These are phyloP conservation scores for Brenthis daphne DNA, from an alignment of 2,888 invertebrate species.

Conservation along the genomic window DNA sequence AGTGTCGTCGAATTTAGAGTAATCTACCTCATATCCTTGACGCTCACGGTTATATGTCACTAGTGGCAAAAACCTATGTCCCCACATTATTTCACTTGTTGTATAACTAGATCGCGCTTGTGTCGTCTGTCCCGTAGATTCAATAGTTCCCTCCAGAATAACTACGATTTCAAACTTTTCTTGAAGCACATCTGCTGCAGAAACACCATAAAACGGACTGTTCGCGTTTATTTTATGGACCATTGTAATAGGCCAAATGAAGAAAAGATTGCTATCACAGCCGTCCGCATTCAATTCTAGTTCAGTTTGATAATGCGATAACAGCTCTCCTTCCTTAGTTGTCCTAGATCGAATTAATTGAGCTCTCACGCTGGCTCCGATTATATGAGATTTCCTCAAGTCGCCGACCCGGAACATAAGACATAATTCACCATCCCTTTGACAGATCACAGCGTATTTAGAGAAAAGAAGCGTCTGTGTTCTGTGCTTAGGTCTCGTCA, in stretches of 20 bases:
- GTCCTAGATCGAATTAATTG: constrained; percentile 91
- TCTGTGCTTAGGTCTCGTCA: constrained; percentile 94
- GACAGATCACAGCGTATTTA: constrained; percentile 91
- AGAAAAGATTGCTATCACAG: constrained; percentile 91
- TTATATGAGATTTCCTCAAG: constrained; percentile 94
- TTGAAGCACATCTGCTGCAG: constrained; percentile 90
- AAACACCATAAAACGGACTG: constrained; percentile 93
- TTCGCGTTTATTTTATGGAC: constrained; percentile 91
- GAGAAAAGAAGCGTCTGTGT: constrained; percentile 95
- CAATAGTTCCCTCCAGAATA: constrained; percentile 91
- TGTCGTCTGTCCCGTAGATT: constrained; percentile 89
- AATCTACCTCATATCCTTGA: constrained; percentile 90
- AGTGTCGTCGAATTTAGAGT: constrained; percentile 91
- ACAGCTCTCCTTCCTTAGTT: constrained; percentile 92
- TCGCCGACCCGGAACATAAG: constrained; percentile 95
- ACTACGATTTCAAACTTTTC: constrained; percentile 92
- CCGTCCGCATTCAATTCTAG: constrained; percentile 87
- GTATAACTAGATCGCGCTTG: constrained; percentile 90
- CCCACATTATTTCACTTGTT: constrained; percentile 91
- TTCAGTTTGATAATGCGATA: constrained; percentile 92
- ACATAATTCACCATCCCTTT: constrained; percentile 90
- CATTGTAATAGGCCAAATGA: constrained; percentile 96
- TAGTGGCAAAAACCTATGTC: constrained; percentile 88
- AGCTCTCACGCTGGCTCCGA: constrained; percentile 92
- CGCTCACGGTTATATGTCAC: constrained; percentile 88